Evolutionary conservation across 2,888 invertebrate genomes (phyloP).

Genomic region (Stramonita haemastoma): DNA sequence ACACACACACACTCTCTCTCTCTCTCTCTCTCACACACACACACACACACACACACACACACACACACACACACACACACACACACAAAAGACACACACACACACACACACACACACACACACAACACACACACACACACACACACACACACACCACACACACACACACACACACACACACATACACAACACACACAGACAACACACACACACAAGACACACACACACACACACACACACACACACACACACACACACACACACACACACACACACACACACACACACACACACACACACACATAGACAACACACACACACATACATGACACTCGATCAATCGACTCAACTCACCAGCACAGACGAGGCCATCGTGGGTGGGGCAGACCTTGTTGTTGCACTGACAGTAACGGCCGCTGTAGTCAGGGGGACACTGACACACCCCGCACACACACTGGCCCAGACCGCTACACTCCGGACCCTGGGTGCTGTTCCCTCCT

Average conservation of each 20-base stretch:
- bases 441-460: slow-evolving; percentile 80
- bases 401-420: slow-evolving; percentile 87
- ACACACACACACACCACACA: slow-evolving; percentile 14
- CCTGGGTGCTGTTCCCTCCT: slow-evolving; percentile 22
- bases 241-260: neutral
- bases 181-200: too few relatives aligned
- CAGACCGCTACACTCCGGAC: slow-evolving; percentile 77
- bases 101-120: too few relatives aligned
- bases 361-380: slow-evolving; percentile 79
- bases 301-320: too few relatives aligned
- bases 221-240: neutral
- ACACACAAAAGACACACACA: too few relatives aligned
- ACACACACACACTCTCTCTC: neutral
- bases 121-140: neutral
- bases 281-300: neutral
- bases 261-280: neutral
- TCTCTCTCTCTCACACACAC: neutral
- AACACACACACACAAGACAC: neutral
- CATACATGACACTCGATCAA: neutral
- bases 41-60: too few relatives aligned
- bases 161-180: slow-evolving; percentile 16
- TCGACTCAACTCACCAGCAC: slow-evolving; percentile 75
- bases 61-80: too few relatives aligned
- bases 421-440: slow-evolving; percentile 78
- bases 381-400: slow-evolving; percentile 96